Evolutionary conservation across 2,888 invertebrate species (phyloP).

Genomic region (Latrodectus hesperus): DNA sequence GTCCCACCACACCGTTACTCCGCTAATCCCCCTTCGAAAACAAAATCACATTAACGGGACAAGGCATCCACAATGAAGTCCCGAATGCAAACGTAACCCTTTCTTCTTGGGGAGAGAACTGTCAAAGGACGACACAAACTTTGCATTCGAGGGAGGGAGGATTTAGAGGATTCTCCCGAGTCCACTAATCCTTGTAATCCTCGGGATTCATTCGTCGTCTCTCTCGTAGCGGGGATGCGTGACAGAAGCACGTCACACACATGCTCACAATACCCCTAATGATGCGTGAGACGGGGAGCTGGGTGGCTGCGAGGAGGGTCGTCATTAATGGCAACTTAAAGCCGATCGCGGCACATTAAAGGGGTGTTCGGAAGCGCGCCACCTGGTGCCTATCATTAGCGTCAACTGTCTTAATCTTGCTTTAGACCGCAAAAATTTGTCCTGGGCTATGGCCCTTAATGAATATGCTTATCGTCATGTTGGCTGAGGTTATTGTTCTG

Average conservation of each 20-base stretch:
- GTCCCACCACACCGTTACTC: too few relatives aligned
- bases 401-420: conserved; percentile 59
- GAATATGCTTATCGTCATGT: conserved; percentile 60
- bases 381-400: conserved; percentile 66
- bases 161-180: conserved; percentile 31
- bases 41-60: conserved; percentile 54
- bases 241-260: conserved; percentile 25
- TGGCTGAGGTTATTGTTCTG: conserved; percentile 39
- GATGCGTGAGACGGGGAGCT: conserved; percentile 38
- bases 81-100: conserved; percentile 27
- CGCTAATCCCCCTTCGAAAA: conserved; percentile 28
- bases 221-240: conserved; percentile 14
- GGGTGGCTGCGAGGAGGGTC: conserved; percentile 7
- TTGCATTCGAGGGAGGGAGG: conserved; percentile 41
- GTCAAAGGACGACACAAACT: conserved; percentile 53
- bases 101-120: conserved; percentile 21
- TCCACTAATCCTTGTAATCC: conserved; percentile 63
- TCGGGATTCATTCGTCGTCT: conserved; percentile 37
- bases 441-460: conserved; percentile 49
- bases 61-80: not conserved
- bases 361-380: conserved; percentile 52
- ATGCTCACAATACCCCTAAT: conserved; percentile 55
- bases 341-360: conserved; percentile 53
- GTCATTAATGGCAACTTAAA: conserved; percentile 65
- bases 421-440: conserved; percentile 61